Percentiles rank a stretch among this genome's conserved stretches.
These are phyloP conservation scores for Catocala fraxini DNA, from an alignment of 2,888 invertebrate genomes.

Conservation along the genomic window DNA sequence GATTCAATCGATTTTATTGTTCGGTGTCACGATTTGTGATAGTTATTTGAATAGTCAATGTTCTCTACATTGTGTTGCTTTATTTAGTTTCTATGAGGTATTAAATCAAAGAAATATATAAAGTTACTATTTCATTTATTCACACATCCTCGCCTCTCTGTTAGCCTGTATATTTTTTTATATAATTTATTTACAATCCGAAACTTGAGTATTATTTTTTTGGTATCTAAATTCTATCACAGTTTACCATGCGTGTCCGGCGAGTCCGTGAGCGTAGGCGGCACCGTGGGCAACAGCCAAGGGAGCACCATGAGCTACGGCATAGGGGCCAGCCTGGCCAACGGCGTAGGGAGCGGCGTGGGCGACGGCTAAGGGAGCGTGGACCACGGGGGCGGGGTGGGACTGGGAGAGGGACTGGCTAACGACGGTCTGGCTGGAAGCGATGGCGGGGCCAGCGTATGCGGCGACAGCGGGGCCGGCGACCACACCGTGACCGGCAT, in stretches of 20 bases:
- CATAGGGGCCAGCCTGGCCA: constrained; percentile 63
- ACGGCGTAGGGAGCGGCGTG: constrained; percentile 74
- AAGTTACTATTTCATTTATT: constrained; percentile 80
- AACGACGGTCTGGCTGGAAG: constrained; percentile 69
- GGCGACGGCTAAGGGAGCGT: constrained; percentile 53
- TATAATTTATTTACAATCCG: constrained; percentile 80
- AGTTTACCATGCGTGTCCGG: constrained; percentile 80
- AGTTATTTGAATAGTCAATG: constrained; percentile 17
- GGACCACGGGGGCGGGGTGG: constrained; percentile 71
- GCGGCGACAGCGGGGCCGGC: constrained; percentile 45
- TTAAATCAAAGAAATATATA: constrained; percentile 38
- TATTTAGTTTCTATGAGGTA: constrained; percentile 16
- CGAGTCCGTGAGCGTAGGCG: constrained; percentile 57
- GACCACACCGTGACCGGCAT: constrained; percentile 41
- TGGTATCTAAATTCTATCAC: constrained; percentile 79
- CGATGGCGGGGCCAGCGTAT: constrained; percentile 56
- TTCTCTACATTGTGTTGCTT: constrained; percentile 1
- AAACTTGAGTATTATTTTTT: constrained; percentile 80
- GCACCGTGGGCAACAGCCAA: constrained; percentile 57
- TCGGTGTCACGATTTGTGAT: constrained; percentile 5
- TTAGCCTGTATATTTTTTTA: constrained; percentile 70
- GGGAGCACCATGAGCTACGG: constrained; percentile 67
- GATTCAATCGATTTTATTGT: constrained; percentile 26
- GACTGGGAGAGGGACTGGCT: constrained; percentile 76
- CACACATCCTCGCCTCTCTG: constrained; percentile 83